Conservation (phyloP, 2,888 invertebrate genomes). For the Subacronicta megacephala region DNA sequence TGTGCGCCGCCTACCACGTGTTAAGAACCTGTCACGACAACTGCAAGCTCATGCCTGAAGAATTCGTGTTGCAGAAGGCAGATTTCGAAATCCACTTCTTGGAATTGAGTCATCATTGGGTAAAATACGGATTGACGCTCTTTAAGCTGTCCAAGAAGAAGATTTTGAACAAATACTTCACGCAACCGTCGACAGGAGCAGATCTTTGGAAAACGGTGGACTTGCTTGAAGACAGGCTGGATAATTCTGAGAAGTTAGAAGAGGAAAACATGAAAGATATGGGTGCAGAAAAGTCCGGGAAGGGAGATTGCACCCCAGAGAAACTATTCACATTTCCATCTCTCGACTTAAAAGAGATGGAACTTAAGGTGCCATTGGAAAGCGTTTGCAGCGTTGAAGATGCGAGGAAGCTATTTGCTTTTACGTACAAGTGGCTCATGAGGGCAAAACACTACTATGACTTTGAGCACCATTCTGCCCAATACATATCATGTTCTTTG, state of each 20-base stretch:
- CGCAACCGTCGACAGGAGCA: conserved; percentile 67
- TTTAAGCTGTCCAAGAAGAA: conserved; percentile 89
- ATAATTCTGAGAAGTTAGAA: conserved; percentile 62
- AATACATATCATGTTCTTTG: conserved; percentile 89
- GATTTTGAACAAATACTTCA: conserved; percentile 79
- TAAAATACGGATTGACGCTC: conserved; percentile 89
- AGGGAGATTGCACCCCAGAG: conserved; percentile 71
- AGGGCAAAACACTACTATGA: conserved; percentile 89
- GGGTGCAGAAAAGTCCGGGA: conserved; percentile 74
- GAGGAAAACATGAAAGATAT: conserved; percentile 78
- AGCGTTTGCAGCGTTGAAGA: conserved; percentile 75
- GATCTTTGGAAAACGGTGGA: conserved; percentile 82
- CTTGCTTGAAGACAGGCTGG: conserved; percentile 61
- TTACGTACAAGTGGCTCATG: conserved; percentile 90
- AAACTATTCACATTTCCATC: conserved; percentile 76
- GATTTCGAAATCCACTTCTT: conserved; percentile 83
- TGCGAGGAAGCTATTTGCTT: conserved; percentile 87
- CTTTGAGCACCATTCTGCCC: conserved; percentile 89
- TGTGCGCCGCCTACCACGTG: conserved; percentile 90
- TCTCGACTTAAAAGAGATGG: conserved; percentile 77
- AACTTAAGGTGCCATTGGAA: conserved; percentile 73
- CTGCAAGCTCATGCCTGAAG: conserved; percentile 82
- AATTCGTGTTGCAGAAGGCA: conserved; percentile 78
- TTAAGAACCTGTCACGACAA: conserved; percentile 88
- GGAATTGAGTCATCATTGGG: conserved; percentile 90